Evolutionary conservation across 2,113 vertebrate genomes (phyloP).

Genomic region (Archilochus colubris): DNA sequence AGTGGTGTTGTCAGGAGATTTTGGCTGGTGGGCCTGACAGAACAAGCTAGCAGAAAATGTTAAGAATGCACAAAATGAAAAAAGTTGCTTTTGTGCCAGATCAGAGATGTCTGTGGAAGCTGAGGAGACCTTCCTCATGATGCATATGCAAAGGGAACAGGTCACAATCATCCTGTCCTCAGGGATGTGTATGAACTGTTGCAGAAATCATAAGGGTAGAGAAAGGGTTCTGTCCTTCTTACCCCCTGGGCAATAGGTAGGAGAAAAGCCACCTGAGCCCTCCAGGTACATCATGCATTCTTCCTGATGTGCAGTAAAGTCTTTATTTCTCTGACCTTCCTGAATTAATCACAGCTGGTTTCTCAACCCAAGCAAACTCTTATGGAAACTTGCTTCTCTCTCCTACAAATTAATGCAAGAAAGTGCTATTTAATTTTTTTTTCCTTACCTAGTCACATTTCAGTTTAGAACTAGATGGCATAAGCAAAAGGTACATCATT

Average conservation of each 20-base stretch:
- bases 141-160: not conserved
- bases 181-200: not conserved
- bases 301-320: not conserved
- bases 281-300: not conserved
- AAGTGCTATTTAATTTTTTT: not conserved
- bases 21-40: not conserved
- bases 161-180: not conserved
- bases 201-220: not conserved
- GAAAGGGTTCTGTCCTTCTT: not conserved
- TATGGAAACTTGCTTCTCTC: not conserved
- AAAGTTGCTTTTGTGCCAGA: not conserved
- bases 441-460: not conserved
- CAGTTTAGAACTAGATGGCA: not conserved
- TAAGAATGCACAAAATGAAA: not conserved
- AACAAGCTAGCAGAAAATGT: not conserved
- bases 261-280: not conserved
- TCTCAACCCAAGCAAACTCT: not conserved
- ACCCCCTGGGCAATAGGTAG: not conserved
- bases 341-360: not conserved
- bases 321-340: not conserved
- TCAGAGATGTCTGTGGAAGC: not conserved
- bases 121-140: accelerated
- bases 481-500: not conserved
- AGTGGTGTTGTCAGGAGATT: not conserved
- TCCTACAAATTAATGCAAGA: not conserved